Evolutionary conservation across 2,113 vertebrate species (phyloP).

Genomic region (Rhinogobius similis): DNA sequence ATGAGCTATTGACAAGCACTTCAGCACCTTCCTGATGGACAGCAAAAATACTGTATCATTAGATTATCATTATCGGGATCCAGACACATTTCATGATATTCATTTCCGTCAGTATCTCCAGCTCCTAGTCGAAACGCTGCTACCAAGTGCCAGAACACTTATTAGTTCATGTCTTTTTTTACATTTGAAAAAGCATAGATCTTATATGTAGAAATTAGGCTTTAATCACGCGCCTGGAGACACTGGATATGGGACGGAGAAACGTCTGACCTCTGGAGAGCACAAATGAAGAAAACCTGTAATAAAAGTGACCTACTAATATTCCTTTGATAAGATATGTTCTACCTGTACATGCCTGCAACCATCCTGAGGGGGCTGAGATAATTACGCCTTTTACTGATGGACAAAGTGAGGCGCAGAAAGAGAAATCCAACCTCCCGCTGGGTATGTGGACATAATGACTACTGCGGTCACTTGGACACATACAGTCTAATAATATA

Average conservation of each 20-base stretch:
- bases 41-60: too few species aligned
- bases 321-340: constrained; percentile 44
- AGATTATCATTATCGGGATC: too few species aligned
- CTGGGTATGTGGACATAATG: constrained; percentile 63
- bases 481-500: constrained; percentile 47
- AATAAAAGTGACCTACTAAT: constrained; percentile 65
- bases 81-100: too few species aligned
- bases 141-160: not conserved
- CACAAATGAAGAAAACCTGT: constrained; percentile 43
- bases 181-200: not conserved
- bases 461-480: constrained; percentile 58
- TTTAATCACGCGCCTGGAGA: constrained; percentile 46
- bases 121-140: not conserved
- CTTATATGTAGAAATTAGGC: constrained; percentile 28
- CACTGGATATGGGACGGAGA: constrained; percentile 39
- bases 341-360: constrained; percentile 47
- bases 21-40: too few species aligned
- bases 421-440: constrained; percentile 53
- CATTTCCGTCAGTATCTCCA: not conserved
- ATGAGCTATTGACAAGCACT: too few species aligned
- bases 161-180: not conserved
- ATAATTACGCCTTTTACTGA: constrained; percentile 67
- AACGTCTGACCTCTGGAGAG: constrained; percentile 52
- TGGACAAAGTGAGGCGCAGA: constrained; percentile 33
- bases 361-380: constrained; percentile 59